Evolutionary conservation across 2,888 invertebrate genomes (phyloP), one percentile per base, ranked within the genome.

Genomic region (Chrysotoxum bicinctum): DNA sequence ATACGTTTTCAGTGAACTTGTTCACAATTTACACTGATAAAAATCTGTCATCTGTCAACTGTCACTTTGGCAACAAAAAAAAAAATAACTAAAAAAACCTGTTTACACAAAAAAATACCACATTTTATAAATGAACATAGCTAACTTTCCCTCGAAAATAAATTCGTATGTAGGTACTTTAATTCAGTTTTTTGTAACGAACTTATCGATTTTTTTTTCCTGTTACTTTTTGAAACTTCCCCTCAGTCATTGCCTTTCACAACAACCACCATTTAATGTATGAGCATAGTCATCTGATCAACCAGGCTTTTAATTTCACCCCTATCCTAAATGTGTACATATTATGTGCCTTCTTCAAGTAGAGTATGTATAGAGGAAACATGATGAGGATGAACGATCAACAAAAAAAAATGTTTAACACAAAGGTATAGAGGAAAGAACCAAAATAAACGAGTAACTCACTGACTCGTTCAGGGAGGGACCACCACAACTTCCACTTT

Each of bases 271-370:
- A 84, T 69, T 70, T n/a, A n/a, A n/a, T n/a, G 79, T 84, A 10
- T 16, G 52, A n/a, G 7, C 30, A 54, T 35, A 70, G 6, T 69
- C 70, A 75, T 84, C 79, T 84, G 84, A 84, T 84, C 75, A 79
- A 74, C 79, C 83, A 79, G 80, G 75, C 84, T 84, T 84, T 84
- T 72, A 75, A 60, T 84, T 75, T 84, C 79, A 84, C 84, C 84
- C 84, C 84, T 84, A 84, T 78, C 16, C 52, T 43, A 66, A 58
- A 30, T 45, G 12, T 40, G 16, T 48, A 69, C 40, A 68, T 16
- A n/a, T 50, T 26, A 16, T 60, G 21, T 60, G 60, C 58, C 35
- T 60, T 60, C n/a, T 60, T 26, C 23, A 45, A 45, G 62, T 62
- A n/a, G n/a, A n/a, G n/a, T n/a, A n/a, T n/a, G n/a, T n/a, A 40